These are phyloP conservation scores for Temnothorax rugatulus DNA, from an alignment of 2,888 invertebrate species.

Conservation along the genomic window DNA sequence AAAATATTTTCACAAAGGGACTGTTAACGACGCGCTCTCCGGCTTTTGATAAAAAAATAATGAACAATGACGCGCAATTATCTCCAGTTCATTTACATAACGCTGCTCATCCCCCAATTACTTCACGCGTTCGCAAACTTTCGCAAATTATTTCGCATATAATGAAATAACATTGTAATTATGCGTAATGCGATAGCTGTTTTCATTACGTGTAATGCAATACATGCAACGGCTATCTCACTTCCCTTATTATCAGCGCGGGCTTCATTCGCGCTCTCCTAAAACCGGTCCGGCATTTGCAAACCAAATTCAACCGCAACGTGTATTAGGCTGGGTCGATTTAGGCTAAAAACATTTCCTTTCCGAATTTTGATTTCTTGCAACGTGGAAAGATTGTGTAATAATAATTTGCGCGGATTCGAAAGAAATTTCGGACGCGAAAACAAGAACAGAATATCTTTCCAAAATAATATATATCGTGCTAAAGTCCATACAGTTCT, in stretches of 20 bases:
- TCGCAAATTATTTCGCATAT: conserved; percentile 57
- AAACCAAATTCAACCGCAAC: conserved; percentile 52
- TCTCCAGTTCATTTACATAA: conserved; percentile 50
- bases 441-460: background rate
- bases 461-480: background rate
- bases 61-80: conserved; percentile 56
- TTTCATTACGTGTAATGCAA: conserved; percentile 57
- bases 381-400: background rate
- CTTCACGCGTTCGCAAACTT: conserved; percentile 41
- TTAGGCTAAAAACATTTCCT: background rate
- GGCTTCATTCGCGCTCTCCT: conserved; percentile 40
- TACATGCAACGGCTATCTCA: conserved; percentile 54
- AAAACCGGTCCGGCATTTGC: conserved; percentile 46
- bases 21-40: conserved; percentile 29
- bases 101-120: conserved; percentile 44
- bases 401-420: background rate
- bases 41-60: conserved; percentile 48
- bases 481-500: background rate
- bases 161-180: conserved; percentile 59
- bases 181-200: conserved; percentile 58
- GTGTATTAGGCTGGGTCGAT: background rate
- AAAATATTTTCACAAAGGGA: conserved; percentile 50
- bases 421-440: background rate
- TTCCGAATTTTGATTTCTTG: conserved; percentile 7
- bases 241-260: conserved; percentile 48